A percentile compares a stretch with the other conserved stretches of the same genome.
Evolutionary conservation across 2,888 invertebrate genomes (phyloP).

Genomic region (Synanthedon andrenaeformis): DNA sequence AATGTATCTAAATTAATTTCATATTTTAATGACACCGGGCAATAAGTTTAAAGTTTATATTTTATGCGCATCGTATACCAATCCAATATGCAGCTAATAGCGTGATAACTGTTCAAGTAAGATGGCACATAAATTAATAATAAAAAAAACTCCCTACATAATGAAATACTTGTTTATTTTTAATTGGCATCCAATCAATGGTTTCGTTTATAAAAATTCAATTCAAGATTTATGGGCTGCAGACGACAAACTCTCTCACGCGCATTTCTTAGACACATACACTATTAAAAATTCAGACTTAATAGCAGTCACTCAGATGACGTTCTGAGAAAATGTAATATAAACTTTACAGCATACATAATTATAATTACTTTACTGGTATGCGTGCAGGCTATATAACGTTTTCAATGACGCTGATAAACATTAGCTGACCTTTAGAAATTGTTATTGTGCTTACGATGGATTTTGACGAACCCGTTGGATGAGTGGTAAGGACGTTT

Average conservation of each 20-base stretch:
- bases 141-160: slow-evolving; percentile 25
- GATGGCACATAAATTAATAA: slow-evolving; percentile 33
- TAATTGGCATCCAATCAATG: slow-evolving; percentile 57
- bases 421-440: too few relatives aligned
- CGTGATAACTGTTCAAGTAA: slow-evolving; percentile 10
- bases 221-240: slow-evolving; percentile 44
- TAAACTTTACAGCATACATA: neutral
- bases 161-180: slow-evolving; percentile 42
- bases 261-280: slow-evolving; percentile 33
- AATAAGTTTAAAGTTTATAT: too few relatives aligned
- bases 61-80: too few relatives aligned
- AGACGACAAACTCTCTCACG: slow-evolving; percentile 50
- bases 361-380: too few relatives aligned
- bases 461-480: too few relatives aligned
- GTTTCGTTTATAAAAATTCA: slow-evolving; percentile 45
- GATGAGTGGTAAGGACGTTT: too few relatives aligned
- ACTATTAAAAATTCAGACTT: slow-evolving; percentile 14
- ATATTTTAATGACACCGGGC: too few relatives aligned
- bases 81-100: too few relatives aligned
- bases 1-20: too few relatives aligned
- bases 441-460: too few relatives aligned
- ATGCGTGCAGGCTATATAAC: too few relatives aligned
- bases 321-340: slow-evolving; percentile 3
- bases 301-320: neutral
- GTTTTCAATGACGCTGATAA: too few relatives aligned